phyloP scores from a whole-genome alignment of 2,113 vertebrate species.

The Anser cygnoides region DNA sequence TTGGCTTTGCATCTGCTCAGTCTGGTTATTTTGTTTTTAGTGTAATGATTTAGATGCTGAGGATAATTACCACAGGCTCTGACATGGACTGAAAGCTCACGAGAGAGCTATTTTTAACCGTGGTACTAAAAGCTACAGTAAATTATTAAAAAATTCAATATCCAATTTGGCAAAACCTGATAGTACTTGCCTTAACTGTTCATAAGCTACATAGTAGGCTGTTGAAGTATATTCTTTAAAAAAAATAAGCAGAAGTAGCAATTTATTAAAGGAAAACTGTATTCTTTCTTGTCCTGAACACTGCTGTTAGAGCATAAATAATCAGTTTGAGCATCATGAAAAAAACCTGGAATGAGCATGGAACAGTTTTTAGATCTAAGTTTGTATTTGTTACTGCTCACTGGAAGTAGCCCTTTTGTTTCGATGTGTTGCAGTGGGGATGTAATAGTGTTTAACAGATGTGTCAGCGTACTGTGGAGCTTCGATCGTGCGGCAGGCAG shows the following conservation, averaged over 20 bases:
- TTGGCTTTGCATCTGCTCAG: neutral
- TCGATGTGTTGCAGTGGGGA: neutral
- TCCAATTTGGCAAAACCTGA: neutral
- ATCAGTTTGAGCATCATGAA: neutral
- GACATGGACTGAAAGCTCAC: neutral
- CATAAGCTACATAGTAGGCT: neutral
- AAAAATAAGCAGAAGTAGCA: neutral
- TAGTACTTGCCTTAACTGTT: neutral
- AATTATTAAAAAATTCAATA: constrained; percentile 53
- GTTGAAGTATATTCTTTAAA: neutral
- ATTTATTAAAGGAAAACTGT: neutral
- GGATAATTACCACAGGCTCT: neutral
- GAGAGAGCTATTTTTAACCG: constrained; percentile 27
- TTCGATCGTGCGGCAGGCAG: neutral
- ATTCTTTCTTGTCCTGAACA: neutral
- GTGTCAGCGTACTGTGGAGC: neutral
- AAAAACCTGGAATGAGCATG: neutral
- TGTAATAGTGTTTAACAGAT: neutral
- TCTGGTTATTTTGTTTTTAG: neutral
- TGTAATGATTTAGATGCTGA: neutral
- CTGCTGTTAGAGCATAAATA: neutral
- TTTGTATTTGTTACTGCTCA: neutral
- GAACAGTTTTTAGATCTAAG: neutral
- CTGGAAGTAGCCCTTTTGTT: neutral
- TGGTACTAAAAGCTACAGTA: neutral